Percentiles rank a stretch among this genome's conserved stretches.
Conservation (phyloP, 1,140 invertebrate genomes). For the Macrotrachela quadricornifera region DNA sequence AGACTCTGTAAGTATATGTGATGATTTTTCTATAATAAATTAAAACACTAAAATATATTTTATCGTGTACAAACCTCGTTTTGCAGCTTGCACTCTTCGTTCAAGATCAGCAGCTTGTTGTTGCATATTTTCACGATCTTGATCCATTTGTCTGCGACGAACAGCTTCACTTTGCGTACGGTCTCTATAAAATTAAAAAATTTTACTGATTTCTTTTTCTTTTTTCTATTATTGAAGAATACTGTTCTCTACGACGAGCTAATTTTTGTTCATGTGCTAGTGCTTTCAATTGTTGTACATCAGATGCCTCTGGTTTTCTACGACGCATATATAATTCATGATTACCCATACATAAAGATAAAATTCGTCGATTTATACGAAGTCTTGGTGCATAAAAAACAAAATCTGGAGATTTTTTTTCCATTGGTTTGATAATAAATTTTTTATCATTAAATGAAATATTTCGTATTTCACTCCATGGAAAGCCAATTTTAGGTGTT, state of each 20-base stretch:
- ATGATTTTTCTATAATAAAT: no score
- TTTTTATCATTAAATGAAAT: conserved; percentile 98
- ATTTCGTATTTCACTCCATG: conserved; percentile 98
- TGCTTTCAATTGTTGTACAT: conserved; percentile 93
- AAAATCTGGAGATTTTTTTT: conserved; percentile 84
- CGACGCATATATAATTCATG: conserved; percentile 90
- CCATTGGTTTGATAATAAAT: conserved; percentile 98
- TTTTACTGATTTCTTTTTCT: no score
- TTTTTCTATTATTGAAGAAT: no score
- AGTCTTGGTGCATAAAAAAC: conserved; percentile 92
- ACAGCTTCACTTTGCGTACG: conserved; percentile 18
- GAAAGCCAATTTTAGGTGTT: conserved; percentile 78
- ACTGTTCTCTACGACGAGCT: not conserved
- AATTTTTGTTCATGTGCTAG: conserved; percentile 77
- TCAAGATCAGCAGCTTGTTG: conserved; percentile 11
- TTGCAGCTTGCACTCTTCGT: not conserved
- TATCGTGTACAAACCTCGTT: no score
- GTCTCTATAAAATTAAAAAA: conserved; percentile 12
- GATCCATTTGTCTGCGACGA: conserved; percentile 21
- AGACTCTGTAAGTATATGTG: no score
- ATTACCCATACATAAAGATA: conserved; percentile 91
- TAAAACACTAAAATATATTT: no score
- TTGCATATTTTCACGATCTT: conserved; percentile 13
- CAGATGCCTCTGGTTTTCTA: conserved; percentile 84
- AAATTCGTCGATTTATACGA: conserved; percentile 81